Evolutionary conservation across 2,113 vertebrate genomes (phyloP), one percentile per base, ranked within the genome.

Genomic region (Synchiropus splendidus): DNA sequence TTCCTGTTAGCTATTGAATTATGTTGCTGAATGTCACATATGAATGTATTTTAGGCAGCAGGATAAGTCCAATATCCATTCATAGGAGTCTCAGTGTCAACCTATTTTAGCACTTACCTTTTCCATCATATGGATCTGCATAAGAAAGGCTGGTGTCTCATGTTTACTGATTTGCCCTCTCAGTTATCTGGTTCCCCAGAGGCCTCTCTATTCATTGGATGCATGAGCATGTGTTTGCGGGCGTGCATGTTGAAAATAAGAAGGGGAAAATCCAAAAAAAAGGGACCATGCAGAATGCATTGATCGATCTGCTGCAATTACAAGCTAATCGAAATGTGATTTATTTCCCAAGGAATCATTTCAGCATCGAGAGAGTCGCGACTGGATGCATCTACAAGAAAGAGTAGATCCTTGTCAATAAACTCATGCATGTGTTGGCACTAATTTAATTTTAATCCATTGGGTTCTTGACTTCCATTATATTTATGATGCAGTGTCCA

Each of bases 311-410:
- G 77, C 85, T 77, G 88, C 92, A 97, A 97, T 98, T 98, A 96
- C 90, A 88, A 96, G 89, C 89, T 91, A 95, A 98, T 97, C 92
- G 94, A 97, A 97, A 94, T 89, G 89, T 95, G 93, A 97, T 98
- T 97, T 97, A 97, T 97, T 90, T 98, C 87, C 84, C 82, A 70
- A 83, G 86, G 88, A 96, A 97, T 97, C 88, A 89, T 96, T 96
- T 91, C 89, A 97, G 92, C 97, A 97, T 92, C 86, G 88, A 81
- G 83, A 85, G 12, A 89, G 83, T 43, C 18, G 30, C 45, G 45
- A 48, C 39, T 41, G 43, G 32, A 34, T 33, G 46, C 21, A 10
- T 47, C 21, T 39, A 13, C 45, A n/a, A n/a, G n/a, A n/a, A n/a
- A n/a, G 37, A 49, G 45, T 49, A 53, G 59, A 82, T 86, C 82